Evolutionary conservation across 2,888 invertebrate genomes (phyloP), one percentile per base, ranked within the genome.

Genomic region (Watsonalla binaria): DNA sequence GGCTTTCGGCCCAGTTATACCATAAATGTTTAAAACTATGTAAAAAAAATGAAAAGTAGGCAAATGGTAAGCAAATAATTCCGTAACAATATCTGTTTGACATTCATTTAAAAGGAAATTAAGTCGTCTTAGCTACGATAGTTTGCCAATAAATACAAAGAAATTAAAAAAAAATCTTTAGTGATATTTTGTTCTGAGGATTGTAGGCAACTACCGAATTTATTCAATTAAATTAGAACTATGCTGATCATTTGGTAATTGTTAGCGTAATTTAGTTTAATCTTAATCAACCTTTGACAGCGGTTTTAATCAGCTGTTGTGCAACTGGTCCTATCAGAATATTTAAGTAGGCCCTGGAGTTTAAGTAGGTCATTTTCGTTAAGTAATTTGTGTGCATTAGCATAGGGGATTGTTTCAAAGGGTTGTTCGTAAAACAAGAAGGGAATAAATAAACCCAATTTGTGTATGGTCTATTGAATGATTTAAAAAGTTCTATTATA

Each of bases 341-440:
- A 63, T 61, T 69, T 71, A 54, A 64, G 68, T 61, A 65, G 65
- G 66, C 71, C 74, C 73, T 73, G 59, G 56, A 61, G 54, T 73
- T 66, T 76, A 83, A 84, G 78, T 82, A 79, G 83, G 83, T 82
- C 81, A 82, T 82, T 85, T 76, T 76, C 70, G 67, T 72, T 67
- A 70, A 42, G 42, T 42, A 77, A 80, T 80, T 82, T 76, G 75
- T 59, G 60, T 70, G 72, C 72, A 86, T 86, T 85, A 84, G 65
- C 83, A 86, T 86, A 80, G 73, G 72, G 76, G 77, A 60, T 80
- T 80, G 76, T 78, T 80, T 63, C 72, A 70, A 60, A 53, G 72
- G 74, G 68, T 42, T 6, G 72, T 67, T 69, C 66, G 60, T 64
- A 74, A 76, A 68, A 67, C 58, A 59, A 63, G 69, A 68, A 77